Evolutionary conservation across 1,140 invertebrate species (phyloP), one percentile per base, ranked within the genome.

Genomic region (Anastatus disparis): DNA sequence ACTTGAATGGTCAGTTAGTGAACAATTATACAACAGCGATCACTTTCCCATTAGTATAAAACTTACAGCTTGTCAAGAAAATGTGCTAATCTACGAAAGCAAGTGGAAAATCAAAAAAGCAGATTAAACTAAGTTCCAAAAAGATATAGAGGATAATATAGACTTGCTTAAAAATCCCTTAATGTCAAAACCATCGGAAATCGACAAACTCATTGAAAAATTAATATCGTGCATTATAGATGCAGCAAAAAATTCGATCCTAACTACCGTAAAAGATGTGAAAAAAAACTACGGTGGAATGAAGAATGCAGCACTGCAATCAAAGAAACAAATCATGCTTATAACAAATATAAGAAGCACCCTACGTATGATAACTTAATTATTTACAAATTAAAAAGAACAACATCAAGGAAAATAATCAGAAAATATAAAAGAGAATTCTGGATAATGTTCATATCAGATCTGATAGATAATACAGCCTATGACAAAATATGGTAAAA

Each of bases 251-350:
- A 40, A 22, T 20, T 29, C 53, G 64, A 29, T 35, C 38, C 15
- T 8, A 7, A 24, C 20, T 22, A 24, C 7, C 7, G 2, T 4
- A 10, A 20, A 50, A 24, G 22, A 50, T 24, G 4, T 50, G 6
- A 13, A 61, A 52, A 71, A 50, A 17, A 17, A 24, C 8, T 81
- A 80, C 81, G 82, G 81, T 82, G 78, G 78, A 80, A 79, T 58
- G 64, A 77, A 20, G 71, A 80, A 10, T 82, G 78, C 62, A 53
- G 71, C 72, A 68, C 46, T 31, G 73, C 75, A 38, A 42, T 76
- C 2, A 78, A 76, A 73, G 62, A 75, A 50, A 61, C 68, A 4
- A 82, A 79, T 75, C 75, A 77, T 55, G 75, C 80, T 7, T 66
- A 78, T 26, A 77, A 76, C 56, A 63, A 67, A 29, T 79, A 70